A percentile compares a stretch with the other conserved stretches of the same genome.
phyloP scores from a whole-genome alignment of 2,888 invertebrate genomes.

The Enoplolaimus lenunculus region DNA sequence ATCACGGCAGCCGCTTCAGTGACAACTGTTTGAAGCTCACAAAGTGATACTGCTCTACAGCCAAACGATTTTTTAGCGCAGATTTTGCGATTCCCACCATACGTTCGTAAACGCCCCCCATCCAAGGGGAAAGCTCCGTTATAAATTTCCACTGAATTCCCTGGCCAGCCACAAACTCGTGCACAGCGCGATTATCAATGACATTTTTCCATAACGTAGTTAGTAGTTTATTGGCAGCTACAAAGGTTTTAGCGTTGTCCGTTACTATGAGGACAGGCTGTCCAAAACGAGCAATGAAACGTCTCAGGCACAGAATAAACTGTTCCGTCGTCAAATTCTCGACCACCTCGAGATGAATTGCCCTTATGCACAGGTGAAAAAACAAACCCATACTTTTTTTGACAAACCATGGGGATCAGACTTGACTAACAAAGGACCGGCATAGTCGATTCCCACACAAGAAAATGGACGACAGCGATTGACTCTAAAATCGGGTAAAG shows the following conservation, averaged over 20 bases:
- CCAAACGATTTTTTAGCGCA: constrained; percentile 17
- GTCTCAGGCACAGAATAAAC: constrained; percentile 6
- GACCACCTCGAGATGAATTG: constrained; percentile 14
- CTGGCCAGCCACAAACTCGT: constrained; percentile 7
- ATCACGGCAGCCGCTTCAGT: constrained; percentile 20
- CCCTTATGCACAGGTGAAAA: neutral
- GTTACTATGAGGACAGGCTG: neutral
- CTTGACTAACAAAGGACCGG: constrained; percentile 15
- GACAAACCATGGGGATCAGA: neutral
- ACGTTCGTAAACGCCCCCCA: constrained; percentile 21
- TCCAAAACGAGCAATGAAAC: constrained; percentile 10
- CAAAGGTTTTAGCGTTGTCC: neutral
- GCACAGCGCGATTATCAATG: neutral
- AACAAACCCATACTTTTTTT: constrained; percentile 10
- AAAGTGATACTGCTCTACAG: neutral
- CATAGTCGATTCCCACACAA: constrained; percentile 12
- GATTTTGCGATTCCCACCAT: constrained; percentile 18
- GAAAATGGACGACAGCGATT: constrained; percentile 4
- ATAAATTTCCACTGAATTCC: constrained; percentile 20
- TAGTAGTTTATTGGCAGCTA: neutral
- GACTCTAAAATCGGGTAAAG: constrained; percentile 2
- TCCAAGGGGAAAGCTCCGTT: constrained; percentile 17
- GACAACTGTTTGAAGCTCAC: constrained; percentile 18
- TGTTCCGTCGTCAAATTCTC: constrained; percentile 1
- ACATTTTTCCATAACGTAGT: neutral